A percentile compares a stretch with the other conserved stretches of the same genome.
These are phyloP conservation scores for Coleophora deauratella DNA, from an alignment of 2,888 invertebrate species.

Conservation along the genomic window DNA sequence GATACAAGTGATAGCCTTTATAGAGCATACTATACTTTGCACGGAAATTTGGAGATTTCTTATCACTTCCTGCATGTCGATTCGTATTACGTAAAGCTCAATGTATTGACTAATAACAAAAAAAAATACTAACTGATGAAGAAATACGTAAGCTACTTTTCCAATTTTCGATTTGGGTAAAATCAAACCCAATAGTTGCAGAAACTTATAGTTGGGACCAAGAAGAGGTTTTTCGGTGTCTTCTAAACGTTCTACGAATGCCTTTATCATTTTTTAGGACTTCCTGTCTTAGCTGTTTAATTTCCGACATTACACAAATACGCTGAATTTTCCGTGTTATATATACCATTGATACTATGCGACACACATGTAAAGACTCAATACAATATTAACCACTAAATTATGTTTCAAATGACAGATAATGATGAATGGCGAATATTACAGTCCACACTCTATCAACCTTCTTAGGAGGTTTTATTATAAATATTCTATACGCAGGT, in stretches of 20 bases:
- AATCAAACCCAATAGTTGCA: slow-evolving; percentile 37
- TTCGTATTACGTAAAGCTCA: slow-evolving; percentile 46
- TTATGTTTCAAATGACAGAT: too few species aligned
- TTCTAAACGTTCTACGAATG: slow-evolving; percentile 32
- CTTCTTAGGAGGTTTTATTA: too few species aligned
- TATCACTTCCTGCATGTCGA: slow-evolving; percentile 42
- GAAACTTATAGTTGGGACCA: slow-evolving; percentile 53
- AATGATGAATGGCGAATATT: too few species aligned
- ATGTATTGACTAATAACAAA: slow-evolving; percentile 51
- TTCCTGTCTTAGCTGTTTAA: too few species aligned
- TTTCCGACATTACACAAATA: too few species aligned
- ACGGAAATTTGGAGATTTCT: slow-evolving; percentile 55
- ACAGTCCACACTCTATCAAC: too few species aligned
- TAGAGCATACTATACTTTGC: slow-evolving; percentile 45
- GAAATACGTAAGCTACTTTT: slow-evolving; percentile 27
- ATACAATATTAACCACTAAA: too few species aligned
- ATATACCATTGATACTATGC: too few species aligned
- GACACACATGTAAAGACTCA: too few species aligned
- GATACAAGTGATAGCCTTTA: slow-evolving; percentile 44
- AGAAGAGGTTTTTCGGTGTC: slow-evolving; percentile 38
- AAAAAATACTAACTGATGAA: slow-evolving; percentile 35
- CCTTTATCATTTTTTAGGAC: slow-evolving; percentile 32
- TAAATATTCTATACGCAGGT: too few species aligned
- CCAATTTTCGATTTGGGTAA: slow-evolving; percentile 31
- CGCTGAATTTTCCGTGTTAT: too few species aligned